Conservation (phyloP, 2,113 vertebrate genomes). For the Amblyopsis rosae region DNA sequence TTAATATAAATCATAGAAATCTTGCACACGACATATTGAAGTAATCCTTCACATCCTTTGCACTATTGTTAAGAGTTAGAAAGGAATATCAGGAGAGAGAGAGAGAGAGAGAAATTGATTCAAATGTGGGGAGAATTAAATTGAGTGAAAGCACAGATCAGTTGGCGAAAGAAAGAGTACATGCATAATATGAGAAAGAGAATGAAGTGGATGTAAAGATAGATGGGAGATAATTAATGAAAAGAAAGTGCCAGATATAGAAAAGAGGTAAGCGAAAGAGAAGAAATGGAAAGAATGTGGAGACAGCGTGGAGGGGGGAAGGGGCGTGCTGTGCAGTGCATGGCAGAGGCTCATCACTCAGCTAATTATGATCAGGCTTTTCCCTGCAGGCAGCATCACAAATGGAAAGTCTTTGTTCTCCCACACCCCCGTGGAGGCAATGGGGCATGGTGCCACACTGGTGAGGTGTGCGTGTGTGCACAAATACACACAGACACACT, state of each 20-base stretch:
- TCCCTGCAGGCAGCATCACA: constrained; percentile 78
- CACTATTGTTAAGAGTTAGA: constrained; percentile 2
- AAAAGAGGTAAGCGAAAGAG: constrained; percentile 38
- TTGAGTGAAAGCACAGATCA: constrained; percentile 31
- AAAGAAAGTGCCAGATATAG: constrained; percentile 58
- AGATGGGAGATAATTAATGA: constrained; percentile 55
- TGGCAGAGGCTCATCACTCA: constrained; percentile 79
- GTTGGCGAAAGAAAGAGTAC: constrained; percentile 30
- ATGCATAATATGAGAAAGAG: constrained; percentile 16
- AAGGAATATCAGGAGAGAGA: not conserved
- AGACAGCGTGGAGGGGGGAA: too few species aligned
- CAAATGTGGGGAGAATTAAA: constrained; percentile 44
- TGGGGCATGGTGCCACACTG: constrained; percentile 77
- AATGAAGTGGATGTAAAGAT: constrained; percentile 18
- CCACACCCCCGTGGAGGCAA: constrained; percentile 75
- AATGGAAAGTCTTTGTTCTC: constrained; percentile 82
- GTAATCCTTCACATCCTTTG: constrained; percentile 34
- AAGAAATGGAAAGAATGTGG: constrained; percentile 39
- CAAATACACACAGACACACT: not conserved
- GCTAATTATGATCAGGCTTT: constrained; percentile 82
- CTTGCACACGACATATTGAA: constrained; percentile 34
- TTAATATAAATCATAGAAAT: constrained; percentile 12
- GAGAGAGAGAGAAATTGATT: constrained; percentile 31
- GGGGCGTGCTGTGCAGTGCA: constrained; percentile 74
- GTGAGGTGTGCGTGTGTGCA: constrained; percentile 47